Evolutionary conservation across 2,797 vertebrate genomes (phyloP).

Genomic region (Pristis pectinata): DNA sequence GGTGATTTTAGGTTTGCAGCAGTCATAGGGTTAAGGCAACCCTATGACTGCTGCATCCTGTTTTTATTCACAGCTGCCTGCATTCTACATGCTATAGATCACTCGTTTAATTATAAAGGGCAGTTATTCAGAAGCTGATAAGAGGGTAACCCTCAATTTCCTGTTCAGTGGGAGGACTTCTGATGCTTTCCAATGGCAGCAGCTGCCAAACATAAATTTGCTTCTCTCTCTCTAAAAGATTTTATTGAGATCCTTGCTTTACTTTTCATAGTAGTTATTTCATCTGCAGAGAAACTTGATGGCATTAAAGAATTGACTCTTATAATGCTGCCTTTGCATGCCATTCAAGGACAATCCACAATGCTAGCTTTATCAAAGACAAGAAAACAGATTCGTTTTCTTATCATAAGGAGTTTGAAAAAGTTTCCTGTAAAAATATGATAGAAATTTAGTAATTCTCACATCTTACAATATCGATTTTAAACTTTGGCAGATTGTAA

Average conservation of each 20-base stretch:
- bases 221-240: background rate
- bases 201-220: conserved; percentile 31
- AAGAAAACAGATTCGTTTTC: background rate
- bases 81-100: background rate
- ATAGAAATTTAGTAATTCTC: background rate
- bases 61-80: background rate
- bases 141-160: conserved; percentile 17
- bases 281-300: background rate
- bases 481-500: background rate
- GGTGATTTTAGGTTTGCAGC: background rate
- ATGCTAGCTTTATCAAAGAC: background rate
- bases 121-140: background rate
- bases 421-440: background rate
- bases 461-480: background rate
- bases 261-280: background rate
- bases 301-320: background rate
- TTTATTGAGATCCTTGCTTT: background rate
- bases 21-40: background rate
- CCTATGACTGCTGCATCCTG: background rate
- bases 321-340: background rate
- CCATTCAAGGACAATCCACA: background rate
- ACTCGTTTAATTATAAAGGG: conserved; percentile 24
- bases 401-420: background rate
- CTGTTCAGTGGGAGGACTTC: conserved; percentile 25
- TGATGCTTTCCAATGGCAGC: background rate